These are phyloP conservation scores for Palythoa heliodiscus DNA, from an alignment of 92 coral and sea anemone species.

Conservation along the genomic window DNA sequence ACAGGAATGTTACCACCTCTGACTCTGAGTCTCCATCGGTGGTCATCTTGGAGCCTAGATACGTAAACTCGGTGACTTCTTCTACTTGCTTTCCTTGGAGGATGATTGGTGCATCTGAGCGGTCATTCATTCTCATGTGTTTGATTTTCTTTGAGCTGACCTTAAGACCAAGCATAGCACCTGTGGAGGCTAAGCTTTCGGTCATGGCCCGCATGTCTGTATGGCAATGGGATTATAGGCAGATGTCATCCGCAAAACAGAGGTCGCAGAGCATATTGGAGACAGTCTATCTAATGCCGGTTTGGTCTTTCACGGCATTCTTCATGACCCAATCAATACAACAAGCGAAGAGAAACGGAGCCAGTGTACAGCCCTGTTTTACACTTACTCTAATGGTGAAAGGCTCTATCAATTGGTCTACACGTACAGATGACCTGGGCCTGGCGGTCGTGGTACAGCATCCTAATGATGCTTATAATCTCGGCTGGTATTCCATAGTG, in stretches of 20 bases:
- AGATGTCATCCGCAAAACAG: background rate
- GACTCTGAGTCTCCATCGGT: slow-evolving; percentile 11
- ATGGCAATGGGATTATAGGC: background rate
- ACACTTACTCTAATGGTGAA: background rate
- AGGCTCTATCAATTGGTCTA: too few species aligned
- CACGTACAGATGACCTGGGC: background rate
- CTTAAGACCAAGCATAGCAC: background rate
- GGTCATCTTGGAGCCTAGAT: slow-evolving; percentile 30
- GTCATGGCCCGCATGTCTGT: background rate
- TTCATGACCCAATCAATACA: background rate
- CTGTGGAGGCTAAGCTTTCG: background rate
- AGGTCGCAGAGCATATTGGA: background rate
- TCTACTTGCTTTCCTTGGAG: background rate
- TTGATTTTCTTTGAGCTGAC: slow-evolving; percentile 4
- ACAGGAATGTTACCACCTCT: background rate
- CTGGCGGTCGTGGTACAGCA: background rate
- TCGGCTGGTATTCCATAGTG: background rate
- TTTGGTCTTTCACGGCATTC: background rate
- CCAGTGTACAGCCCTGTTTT: background rate
- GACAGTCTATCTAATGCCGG: background rate
- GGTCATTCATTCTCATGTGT: slow-evolving; percentile 11
- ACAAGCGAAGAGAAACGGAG: background rate
- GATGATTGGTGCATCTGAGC: background rate
- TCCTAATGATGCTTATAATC: background rate
- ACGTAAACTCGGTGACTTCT: slow-evolving; percentile 2